Evolutionary conservation across 2,113 vertebrate species (phyloP).

Genomic region (Coptodon rendalli): DNA sequence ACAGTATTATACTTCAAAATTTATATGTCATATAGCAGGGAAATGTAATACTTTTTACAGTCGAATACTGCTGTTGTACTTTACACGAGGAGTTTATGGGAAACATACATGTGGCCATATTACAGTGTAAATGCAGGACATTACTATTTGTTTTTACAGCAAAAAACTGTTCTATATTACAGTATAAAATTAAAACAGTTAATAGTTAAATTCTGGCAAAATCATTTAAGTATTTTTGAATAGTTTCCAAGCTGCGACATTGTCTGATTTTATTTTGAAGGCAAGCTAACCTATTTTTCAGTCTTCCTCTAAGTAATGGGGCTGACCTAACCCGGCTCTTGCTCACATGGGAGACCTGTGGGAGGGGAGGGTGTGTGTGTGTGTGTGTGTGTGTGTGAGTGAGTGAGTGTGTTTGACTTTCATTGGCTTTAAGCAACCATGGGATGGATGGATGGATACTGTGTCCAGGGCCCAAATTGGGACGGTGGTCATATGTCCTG

Average conservation of each 20-base stretch:
- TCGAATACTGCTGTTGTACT: neutral
- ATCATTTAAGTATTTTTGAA: neutral
- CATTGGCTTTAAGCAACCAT: constrained; percentile 71
- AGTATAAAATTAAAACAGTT: neutral
- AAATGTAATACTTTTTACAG: neutral
- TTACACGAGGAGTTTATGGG: neutral
- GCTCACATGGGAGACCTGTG: constrained; percentile 64
- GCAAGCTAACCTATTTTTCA: neutral
- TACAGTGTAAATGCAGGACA: neutral
- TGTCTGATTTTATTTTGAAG: constrained; percentile 44
- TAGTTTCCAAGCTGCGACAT: neutral
- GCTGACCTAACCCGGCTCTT: constrained; percentile 24
- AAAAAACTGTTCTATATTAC: neutral
- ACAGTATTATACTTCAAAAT: neutral
- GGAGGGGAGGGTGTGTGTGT: neutral
- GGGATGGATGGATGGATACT: constrained; percentile 73
- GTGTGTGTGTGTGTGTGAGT: neutral
- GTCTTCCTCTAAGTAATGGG: constrained; percentile 4
- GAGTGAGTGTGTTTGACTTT: constrained; percentile 50
- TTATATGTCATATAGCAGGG: neutral
- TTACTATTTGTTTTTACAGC: neutral
- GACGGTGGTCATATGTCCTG: constrained; percentile 72
- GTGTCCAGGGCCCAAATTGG: constrained; percentile 77
- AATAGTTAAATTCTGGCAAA: neutral
- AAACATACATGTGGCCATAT: neutral